phyloP scores from a whole-genome alignment of 2,797 vertebrate genomes.

The Petrocephalus schoutedeni region DNA sequence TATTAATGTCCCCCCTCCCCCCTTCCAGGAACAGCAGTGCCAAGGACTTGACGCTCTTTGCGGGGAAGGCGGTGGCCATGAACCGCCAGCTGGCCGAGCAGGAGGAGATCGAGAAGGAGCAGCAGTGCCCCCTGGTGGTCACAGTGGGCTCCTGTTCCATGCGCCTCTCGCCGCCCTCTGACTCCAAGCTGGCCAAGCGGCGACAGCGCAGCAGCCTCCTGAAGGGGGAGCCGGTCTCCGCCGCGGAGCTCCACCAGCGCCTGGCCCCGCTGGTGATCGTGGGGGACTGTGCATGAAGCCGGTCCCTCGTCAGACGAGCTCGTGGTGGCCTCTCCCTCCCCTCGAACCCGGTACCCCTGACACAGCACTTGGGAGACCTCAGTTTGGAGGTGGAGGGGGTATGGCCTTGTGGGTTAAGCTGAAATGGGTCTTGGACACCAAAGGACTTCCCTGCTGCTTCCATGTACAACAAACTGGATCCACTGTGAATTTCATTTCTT shows the following conservation, averaged over 20 bases:
- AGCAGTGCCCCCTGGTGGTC: constrained; percentile 68
- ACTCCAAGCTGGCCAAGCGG: constrained; percentile 83
- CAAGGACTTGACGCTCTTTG: constrained; percentile 92
- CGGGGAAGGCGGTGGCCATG: constrained; percentile 88
- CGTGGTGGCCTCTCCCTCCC: background rate
- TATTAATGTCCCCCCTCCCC: background rate
- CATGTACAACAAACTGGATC: constrained; percentile 66
- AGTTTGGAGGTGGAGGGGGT: constrained; percentile 38
- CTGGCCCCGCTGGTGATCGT: constrained; percentile 82
- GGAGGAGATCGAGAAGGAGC: constrained; percentile 73
- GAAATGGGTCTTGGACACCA: constrained; percentile 58
- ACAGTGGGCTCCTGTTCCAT: constrained; percentile 77
- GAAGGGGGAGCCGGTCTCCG: constrained; percentile 66
- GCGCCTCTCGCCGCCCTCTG: constrained; percentile 85
- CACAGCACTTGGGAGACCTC: background rate
- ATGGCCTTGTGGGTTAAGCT: background rate
- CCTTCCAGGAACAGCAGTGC: constrained; percentile 81
- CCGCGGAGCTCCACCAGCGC: constrained; percentile 70
- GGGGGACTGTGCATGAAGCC: constrained; percentile 78
- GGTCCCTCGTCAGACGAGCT: background rate
- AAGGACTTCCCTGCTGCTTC: constrained; percentile 74
- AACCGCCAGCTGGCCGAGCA: constrained; percentile 87
- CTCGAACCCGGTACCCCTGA: background rate
- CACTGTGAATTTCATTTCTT: constrained; percentile 67
- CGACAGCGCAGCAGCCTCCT: constrained; percentile 78